Conservation (phyloP, 2,113 vertebrate species). For the Canis aureus region DNA sequence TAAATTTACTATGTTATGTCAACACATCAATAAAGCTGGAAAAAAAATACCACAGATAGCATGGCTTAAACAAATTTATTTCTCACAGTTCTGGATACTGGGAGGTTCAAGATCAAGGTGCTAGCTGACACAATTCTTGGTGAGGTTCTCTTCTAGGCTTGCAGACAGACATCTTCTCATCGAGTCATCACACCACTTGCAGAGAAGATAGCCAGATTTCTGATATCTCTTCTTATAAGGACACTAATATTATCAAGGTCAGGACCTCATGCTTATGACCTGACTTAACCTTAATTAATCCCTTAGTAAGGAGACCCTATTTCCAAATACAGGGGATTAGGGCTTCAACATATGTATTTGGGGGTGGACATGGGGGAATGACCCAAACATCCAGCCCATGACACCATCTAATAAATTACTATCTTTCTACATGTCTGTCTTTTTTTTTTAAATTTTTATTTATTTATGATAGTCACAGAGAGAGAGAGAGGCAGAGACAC, state of each 20-base stretch:
- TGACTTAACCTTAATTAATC: not conserved
- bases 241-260: not conserved
- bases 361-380: too few species aligned
- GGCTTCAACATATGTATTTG: not conserved
- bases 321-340: not conserved
- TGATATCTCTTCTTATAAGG: not conserved
- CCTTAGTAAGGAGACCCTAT: not conserved
- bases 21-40: not conserved
- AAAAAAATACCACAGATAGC: not conserved
- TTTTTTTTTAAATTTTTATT: too few species aligned
- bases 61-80: constrained; percentile 15
- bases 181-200: not conserved
- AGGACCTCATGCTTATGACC: not conserved
- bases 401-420: not conserved
- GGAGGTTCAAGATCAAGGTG: not conserved
- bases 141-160: not conserved
- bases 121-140: not conserved
- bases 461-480: too few species aligned
- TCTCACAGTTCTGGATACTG: not conserved
- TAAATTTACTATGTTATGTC: not conserved
- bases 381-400: not conserved
- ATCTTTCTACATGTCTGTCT: not conserved
- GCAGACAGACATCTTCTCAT: not conserved
- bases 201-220: not conserved
- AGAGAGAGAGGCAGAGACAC: too few species aligned